These are phyloP conservation scores for Drosophila suboccidentalis DNA, from an alignment of 2,888 invertebrate genomes.

Conservation along the genomic window DNA sequence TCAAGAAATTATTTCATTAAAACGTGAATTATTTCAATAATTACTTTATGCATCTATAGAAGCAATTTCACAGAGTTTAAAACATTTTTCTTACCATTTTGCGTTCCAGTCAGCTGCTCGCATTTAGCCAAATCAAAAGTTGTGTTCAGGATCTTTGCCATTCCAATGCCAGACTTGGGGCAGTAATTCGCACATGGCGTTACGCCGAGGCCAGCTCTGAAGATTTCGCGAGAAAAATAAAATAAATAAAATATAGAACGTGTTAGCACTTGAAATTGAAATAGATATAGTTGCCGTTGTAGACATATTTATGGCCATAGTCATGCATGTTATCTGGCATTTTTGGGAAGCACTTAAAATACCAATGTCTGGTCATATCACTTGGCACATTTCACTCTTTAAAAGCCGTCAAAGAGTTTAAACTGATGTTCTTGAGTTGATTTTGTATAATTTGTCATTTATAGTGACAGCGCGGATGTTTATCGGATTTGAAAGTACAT, in stretches of 20 bases:
- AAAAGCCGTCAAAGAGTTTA: conserved; percentile 3
- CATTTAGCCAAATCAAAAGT: conserved; percentile 86
- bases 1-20: too few relatives aligned
- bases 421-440: conserved; percentile 17
- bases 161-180: conserved; percentile 54
- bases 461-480: conserved; percentile 49
- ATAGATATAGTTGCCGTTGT: conserved; percentile 22
- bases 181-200: conserved; percentile 77
- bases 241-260: background rate
- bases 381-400: conserved; percentile 37
- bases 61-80: too few relatives aligned
- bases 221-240: conserved; percentile 18
- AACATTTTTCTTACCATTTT: conserved; percentile 85
- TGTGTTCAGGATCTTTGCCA: conserved; percentile 51
- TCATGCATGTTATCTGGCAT: conserved; percentile 9
- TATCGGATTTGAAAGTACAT: conserved; percentile 22
- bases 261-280: conserved; percentile 24
- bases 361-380: conserved; percentile 10
- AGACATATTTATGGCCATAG: conserved; percentile 1
- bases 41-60: too few relatives aligned
- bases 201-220: conserved; percentile 84
- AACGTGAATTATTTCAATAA: too few relatives aligned
- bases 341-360: conserved; percentile 37
- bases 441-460: conserved; percentile 50
- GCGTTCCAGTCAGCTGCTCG: conserved; percentile 88